These are phyloP conservation scores for Peribatodes rhomboidaria DNA, from an alignment of 2,888 invertebrate species.

Conservation along the genomic window DNA sequence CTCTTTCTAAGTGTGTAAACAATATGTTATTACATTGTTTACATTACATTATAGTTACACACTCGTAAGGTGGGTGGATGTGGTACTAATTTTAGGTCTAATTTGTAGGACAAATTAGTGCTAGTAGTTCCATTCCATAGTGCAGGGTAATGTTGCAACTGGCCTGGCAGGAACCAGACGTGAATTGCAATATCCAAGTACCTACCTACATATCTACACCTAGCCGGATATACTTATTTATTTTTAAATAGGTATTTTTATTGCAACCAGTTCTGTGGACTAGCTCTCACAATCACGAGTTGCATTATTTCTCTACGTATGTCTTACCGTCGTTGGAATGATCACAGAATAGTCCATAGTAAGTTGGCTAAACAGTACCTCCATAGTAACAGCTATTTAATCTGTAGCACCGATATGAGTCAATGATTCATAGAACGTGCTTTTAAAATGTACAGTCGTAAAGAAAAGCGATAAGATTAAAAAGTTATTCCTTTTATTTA, in stretches of 20 bases:
- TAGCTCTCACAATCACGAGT: background rate
- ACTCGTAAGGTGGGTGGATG: too few relatives aligned
- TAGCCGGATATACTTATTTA: background rate
- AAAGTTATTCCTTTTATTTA: background rate
- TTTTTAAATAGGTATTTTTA: background rate
- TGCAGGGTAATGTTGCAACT: too few relatives aligned
- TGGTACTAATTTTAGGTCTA: too few relatives aligned
- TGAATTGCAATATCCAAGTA: too few relatives aligned
- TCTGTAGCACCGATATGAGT: constrained; percentile 28
- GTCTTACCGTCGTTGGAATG: background rate
- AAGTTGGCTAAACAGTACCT: background rate
- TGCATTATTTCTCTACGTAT: background rate
- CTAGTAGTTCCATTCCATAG: too few relatives aligned
- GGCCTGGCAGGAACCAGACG: too few relatives aligned
- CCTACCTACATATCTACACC: background rate
- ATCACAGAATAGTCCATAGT: background rate
- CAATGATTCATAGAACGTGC: constrained; percentile 42
- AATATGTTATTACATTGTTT: too few relatives aligned
- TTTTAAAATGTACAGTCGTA: constrained; percentile 36
- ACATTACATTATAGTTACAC: too few relatives aligned
- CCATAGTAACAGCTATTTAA: background rate
- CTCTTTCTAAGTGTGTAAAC: too few relatives aligned
- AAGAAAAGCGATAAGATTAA: background rate
- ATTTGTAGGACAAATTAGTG: too few relatives aligned
- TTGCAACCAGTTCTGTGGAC: background rate